phyloP scores from a whole-genome alignment of 2,888 invertebrate species.

The Gonocerus acuteangulatus region DNA sequence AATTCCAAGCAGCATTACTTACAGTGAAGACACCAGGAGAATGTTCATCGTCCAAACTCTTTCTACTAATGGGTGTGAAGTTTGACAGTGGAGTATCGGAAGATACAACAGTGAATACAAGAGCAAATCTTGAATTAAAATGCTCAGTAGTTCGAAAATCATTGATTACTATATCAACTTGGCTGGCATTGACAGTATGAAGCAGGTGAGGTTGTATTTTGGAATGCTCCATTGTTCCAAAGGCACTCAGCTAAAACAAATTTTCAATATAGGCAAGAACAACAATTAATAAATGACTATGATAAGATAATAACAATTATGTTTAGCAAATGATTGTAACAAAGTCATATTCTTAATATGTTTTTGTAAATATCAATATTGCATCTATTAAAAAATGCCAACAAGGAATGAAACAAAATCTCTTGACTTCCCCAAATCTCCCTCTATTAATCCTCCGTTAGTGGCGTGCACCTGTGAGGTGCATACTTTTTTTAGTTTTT shows the following conservation, averaged over 20 bases:
- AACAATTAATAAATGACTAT: neutral
- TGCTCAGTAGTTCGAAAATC: constrained; percentile 48
- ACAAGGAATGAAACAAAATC: no score
- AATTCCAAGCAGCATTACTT: no score
- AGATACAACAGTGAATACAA: constrained; percentile 52
- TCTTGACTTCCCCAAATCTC: no score
- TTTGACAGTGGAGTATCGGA: constrained; percentile 44
- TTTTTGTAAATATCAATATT: no score
- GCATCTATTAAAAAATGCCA: no score
- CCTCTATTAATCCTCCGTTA: no score
- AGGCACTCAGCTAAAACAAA: constrained; percentile 49
- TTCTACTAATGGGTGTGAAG: constrained; percentile 46
- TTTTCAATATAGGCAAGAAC: constrained; percentile 28
- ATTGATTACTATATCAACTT: constrained; percentile 55
- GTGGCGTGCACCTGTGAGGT: no score
- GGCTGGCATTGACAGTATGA: constrained; percentile 58
- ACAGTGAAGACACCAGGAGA: constrained; percentile 68
- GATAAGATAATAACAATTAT: neutral
- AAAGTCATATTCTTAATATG: no score
- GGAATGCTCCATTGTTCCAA: constrained; percentile 47
- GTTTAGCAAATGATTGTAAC: neutral
- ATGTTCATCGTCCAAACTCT: constrained; percentile 63
- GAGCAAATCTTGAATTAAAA: constrained; percentile 51
- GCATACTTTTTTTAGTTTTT: no score
- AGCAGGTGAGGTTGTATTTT: constrained; percentile 54